Conservation (phyloP, 2,797 vertebrate species). For the Paratrypauchen microcephalus region DNA sequence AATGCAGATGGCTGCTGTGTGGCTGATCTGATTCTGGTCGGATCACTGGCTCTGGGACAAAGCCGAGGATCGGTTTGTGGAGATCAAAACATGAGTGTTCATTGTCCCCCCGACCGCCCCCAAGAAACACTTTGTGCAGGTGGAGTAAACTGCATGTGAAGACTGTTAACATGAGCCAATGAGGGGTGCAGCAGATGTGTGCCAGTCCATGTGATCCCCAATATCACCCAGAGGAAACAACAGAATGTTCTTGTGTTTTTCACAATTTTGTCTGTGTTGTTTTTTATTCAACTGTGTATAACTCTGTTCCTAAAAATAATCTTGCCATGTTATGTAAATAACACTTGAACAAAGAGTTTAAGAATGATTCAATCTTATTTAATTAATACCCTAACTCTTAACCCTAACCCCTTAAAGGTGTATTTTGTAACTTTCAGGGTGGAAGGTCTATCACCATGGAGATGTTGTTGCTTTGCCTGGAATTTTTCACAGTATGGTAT, state of each 20-base stretch:
- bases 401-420: too few species aligned
- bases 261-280: background rate
- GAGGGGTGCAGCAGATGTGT: constrained; percentile 47
- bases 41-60: constrained; percentile 55
- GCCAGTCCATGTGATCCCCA: constrained; percentile 14
- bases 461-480: too few species aligned
- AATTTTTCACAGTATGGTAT: too few species aligned
- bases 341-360: too few species aligned
- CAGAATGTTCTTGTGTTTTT: too few species aligned
- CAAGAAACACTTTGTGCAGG: constrained; percentile 52
- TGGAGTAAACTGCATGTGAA: constrained; percentile 36
- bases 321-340: too few species aligned
- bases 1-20: constrained; percentile 65
- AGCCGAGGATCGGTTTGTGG: constrained; percentile 52
- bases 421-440: too few species aligned
- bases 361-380: too few species aligned
- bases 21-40: constrained; percentile 66
- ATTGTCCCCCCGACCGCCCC: constrained; percentile 55
- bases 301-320: too few species aligned
- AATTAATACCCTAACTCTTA: too few species aligned
- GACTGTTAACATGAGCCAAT: constrained; percentile 39
- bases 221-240: constrained; percentile 5
- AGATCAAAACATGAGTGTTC: constrained; percentile 52
- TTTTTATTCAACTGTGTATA: too few species aligned
- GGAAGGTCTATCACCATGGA: too few species aligned